Base-by-base conservation (phyloP, 2,797 vertebrate species). In the Emys orbicularis region DNA sequence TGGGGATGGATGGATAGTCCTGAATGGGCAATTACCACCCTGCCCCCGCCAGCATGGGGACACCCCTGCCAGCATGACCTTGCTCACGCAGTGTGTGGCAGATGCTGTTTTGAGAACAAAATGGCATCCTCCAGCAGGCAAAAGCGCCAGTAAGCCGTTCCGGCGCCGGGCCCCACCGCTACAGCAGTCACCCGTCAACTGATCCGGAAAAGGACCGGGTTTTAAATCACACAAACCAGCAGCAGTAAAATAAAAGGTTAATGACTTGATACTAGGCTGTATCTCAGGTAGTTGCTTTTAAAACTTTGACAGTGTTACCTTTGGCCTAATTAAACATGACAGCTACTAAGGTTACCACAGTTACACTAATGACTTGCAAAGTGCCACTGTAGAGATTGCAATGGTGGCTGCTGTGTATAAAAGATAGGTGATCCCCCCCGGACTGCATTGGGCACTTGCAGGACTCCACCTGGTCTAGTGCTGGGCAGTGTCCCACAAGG, bases 111-210 rank as follows among this genome's bases (percentile, higher is more conserved):
- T 34, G n/a, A 29, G 57, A 59, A 29, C 57, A 59, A 31, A 6
- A 31, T 61, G 53, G 53, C 7, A 8, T 53, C 52, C 19, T 53
- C 52, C 52, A 59, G 31, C 11, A 1, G 27, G 56, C 12, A 57
- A 12, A 57, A 57, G 57, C 3, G 3, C 29, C 57, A 15, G 5
- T 6, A 15, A 31, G 57, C 12, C 6, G 3, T 15, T 59, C 29
- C 12, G 0, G 31, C 4, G 6, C 29, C 59, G 4, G 31, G 12
- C 59, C 59, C 29, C 12, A 50, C 50, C 13, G 2, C 29, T 7
- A 31, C 29, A 7, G 29, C 57, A 59, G 57, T 15, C 57, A 6
- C 57, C 12, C 31, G 4, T 34, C 59, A 16, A 8, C 31, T 34
- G 59, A 61, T 61, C 29, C 3, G 7, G 68, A 72, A 72, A 23